Evolutionary conservation across 2,888 invertebrate genomes (phyloP).

Genomic region (Ophioninae sp.): DNA sequence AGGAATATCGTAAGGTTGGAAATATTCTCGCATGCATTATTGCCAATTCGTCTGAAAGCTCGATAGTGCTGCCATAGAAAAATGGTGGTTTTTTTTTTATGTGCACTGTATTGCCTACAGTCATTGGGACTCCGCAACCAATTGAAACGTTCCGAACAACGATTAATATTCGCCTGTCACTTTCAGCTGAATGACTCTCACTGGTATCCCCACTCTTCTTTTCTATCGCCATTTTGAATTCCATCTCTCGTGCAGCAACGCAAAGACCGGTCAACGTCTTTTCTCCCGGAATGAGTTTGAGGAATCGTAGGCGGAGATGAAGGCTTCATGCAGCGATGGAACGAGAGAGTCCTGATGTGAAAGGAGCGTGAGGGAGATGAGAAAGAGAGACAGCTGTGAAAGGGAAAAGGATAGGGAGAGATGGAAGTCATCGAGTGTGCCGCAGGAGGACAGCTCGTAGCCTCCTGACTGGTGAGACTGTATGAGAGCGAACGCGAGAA

Average conservation of each 20-base stretch:
- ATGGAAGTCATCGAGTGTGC: conserved; percentile 64
- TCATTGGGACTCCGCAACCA: conserved; percentile 65
- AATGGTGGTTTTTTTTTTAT: conserved; percentile 50
- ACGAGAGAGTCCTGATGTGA: conserved; percentile 45
- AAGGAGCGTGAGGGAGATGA: conserved; percentile 68
- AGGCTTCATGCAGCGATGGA: conserved; percentile 73
- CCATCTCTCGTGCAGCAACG: conserved; percentile 59
- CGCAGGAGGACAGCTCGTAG: conserved; percentile 35
- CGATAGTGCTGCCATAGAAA: conserved; percentile 11
- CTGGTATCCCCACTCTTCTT: not conserved
- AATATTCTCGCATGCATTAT: conserved; percentile 37
- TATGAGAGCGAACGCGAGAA: conserved; percentile 43
- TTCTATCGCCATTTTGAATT: conserved; percentile 76
- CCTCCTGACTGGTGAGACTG: conserved; percentile 45
- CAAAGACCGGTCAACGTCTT: conserved; percentile 59
- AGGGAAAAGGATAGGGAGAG: conserved; percentile 47
- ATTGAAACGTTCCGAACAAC: conserved; percentile 77
- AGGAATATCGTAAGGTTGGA: conserved; percentile 33
- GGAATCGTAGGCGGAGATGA: conserved; percentile 80
- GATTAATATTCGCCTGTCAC: conserved; percentile 77
- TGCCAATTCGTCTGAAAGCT: not conserved
- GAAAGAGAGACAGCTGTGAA: conserved; percentile 49
- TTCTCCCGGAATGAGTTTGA: conserved; percentile 75
- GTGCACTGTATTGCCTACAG: conserved; percentile 37
- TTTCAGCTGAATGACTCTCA: conserved; percentile 45